A percentile compares a stretch with the other conserved stretches of the same genome.
These are phyloP conservation scores for Dicyrtoma fusca DNA, from an alignment of 2,888 invertebrate genomes.

Conservation along the genomic window DNA sequence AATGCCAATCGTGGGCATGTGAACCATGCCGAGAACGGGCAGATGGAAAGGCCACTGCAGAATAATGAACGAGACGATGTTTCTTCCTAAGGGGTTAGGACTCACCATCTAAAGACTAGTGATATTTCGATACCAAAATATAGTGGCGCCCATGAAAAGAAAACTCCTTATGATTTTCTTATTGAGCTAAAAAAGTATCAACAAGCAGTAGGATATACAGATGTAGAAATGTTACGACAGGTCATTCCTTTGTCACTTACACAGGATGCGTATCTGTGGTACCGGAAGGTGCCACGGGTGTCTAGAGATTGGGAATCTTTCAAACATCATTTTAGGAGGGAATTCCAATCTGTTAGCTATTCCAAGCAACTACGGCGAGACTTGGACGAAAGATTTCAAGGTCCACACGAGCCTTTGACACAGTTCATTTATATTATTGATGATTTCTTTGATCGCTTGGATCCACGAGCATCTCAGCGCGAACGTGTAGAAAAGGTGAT, in stretches of 20 bases:
- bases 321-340: conserved; percentile 21
- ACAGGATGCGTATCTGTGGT: conserved; percentile 42
- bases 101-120: conserved; percentile 30
- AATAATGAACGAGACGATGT: too few relatives aligned
- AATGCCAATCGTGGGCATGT: too few relatives aligned
- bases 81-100: too few relatives aligned
- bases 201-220: conserved; percentile 32
- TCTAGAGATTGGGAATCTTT: conserved; percentile 30
- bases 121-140: conserved; percentile 41
- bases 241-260: conserved; percentile 40
- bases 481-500: not conserved
- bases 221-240: conserved; percentile 32
- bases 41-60: too few relatives aligned
- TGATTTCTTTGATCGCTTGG: conserved; percentile 35
- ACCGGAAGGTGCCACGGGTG: conserved; percentile 31
- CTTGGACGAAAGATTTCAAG: conserved; percentile 39
- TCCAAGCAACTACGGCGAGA: conserved; percentile 35
- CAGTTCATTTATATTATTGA: conserved; percentile 36
- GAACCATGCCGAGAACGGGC: too few relatives aligned
- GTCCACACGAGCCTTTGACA: conserved; percentile 38
- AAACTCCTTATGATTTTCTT: conserved; percentile 45
- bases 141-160: conserved; percentile 32
- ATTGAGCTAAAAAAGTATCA: conserved; percentile 41
- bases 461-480: not conserved
- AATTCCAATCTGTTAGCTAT: conserved; percentile 44